A percentile compares a stretch with the other conserved stretches of the same genome.
phyloP scores from a whole-genome alignment of 2,797 vertebrate genomes.

The Tapirus indicus region DNA sequence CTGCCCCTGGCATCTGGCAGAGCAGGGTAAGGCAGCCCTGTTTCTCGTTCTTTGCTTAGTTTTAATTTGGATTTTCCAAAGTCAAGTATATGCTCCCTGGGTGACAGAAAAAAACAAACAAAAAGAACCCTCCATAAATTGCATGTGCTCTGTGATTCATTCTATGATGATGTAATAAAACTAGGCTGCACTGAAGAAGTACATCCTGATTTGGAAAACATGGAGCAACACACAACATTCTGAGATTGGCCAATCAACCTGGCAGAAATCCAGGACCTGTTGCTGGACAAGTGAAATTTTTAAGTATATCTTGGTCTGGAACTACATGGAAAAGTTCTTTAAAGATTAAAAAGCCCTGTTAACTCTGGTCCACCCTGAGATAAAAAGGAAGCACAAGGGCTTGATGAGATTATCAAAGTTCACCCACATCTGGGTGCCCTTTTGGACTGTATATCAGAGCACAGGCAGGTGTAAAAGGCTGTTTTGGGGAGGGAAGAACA shows the following conservation, averaged over 20 bases:
- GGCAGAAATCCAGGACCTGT: neutral
- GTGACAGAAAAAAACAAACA: neutral
- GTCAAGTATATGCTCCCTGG: neutral
- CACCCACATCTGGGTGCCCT: neutral
- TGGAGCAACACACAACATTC: neutral
- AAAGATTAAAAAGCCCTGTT: neutral
- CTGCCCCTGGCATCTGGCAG: neutral
- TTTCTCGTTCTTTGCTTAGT: neutral
- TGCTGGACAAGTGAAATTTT: too few relatives aligned
- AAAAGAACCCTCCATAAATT: too few relatives aligned
- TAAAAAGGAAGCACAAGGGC: neutral
- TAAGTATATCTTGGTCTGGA: neutral
- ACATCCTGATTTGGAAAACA: neutral
- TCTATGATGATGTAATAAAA: neutral
- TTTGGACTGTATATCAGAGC: neutral
- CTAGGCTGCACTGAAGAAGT: too few relatives aligned
- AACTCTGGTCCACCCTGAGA: neutral
- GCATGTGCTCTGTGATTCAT: neutral
- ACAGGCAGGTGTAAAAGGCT: neutral
- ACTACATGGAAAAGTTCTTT: neutral
- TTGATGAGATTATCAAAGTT: neutral
- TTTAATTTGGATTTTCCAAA: constrained; percentile 7
- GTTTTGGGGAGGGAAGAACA: neutral
- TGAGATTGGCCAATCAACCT: neutral
- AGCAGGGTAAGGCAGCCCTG: neutral